Base-by-base conservation (phyloP, 2,888 invertebrate genomes). In the Orchesella flavescens region DNA sequence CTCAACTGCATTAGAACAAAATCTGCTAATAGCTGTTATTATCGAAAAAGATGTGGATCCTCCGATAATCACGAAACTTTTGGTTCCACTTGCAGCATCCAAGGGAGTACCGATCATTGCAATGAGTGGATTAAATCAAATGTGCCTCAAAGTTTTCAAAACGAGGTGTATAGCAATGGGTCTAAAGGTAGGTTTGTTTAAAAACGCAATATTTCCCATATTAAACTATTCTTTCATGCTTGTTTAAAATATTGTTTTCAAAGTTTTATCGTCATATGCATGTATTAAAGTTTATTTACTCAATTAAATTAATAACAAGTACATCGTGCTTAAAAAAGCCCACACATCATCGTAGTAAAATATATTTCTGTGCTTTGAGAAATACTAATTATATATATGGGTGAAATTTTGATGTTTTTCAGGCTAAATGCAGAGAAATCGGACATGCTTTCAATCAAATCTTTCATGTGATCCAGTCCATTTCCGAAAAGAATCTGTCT, bases 141-240 rank as follows among this genome's bases (percentile, higher is more conserved):
- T 77, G 0, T 85, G 87, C 24, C 73, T 83, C 19, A 21, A 74
- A 4, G 49, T 74, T 1, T 78, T 78, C 57, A 85, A 83, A 23
- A 86, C 86, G n/a, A 83, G 82, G 66, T 88, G 88, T 63, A 83
- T 88, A 34, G 88, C 88, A n/a, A 24, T 88, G 17, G 88, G 88
- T 55, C 66, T 88, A 24, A 88, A 88, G 86, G 88, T 87, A 71
- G 24, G 24, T 61, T 17, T n/a, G 12, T 55, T 9, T n/a, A 59
- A 59, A n/a, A n/a, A n/a, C n/a, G n/a, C n/a, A n/a, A n/a, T n/a
- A n/a, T n/a, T n/a, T n/a, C n/a, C n/a, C n/a, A n/a, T n/a, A n/a
- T n/a, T n/a, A n/a, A n/a, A n/a, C n/a, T n/a, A n/a, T n/a, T n/a
- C n/a, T 34, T 34, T 34, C 34, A 34, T 34, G 34, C 34, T n/a